Conservation (phyloP, 2,888 invertebrate genomes). For the Heliconius ethilla region DNA sequence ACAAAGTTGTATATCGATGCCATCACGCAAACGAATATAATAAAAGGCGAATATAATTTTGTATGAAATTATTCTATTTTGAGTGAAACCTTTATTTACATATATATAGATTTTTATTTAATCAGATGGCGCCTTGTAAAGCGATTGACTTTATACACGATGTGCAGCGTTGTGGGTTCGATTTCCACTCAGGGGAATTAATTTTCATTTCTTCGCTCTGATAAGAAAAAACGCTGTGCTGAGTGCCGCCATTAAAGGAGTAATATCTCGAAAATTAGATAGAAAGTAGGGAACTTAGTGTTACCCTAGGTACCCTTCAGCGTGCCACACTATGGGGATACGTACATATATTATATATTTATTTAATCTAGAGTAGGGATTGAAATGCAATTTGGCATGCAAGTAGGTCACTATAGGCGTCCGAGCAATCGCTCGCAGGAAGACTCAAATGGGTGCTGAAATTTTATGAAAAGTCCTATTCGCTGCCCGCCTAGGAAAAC, state of each 20-base stretch:
- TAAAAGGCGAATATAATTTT: background rate
- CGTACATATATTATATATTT: no score
- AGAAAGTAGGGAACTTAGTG: no score
- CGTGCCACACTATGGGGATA: no score
- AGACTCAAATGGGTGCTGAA: constrained; percentile 14
- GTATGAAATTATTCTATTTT: constrained; percentile 15
- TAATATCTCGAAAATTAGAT: no score
- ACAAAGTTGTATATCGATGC: background rate
- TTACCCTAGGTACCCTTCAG: no score
- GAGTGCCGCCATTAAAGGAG: no score
- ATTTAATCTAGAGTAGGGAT: background rate
- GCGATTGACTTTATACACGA: no score
- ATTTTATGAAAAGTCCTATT: constrained; percentile 3
- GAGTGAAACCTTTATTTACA: background rate
- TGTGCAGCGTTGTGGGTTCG: no score
- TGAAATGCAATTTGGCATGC: constrained; percentile 1
- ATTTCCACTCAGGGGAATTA: no score
- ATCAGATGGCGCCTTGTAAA: no score
- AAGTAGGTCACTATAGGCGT: constrained; percentile 7
- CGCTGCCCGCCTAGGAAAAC: background rate
- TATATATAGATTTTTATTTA: background rate
- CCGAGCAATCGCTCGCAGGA: constrained; percentile 7
- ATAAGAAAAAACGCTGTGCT: no score
- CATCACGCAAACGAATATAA: constrained; percentile 12
- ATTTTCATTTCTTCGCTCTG: no score